These are phyloP conservation scores for Conus ventricosus DNA, from an alignment of 1,140 invertebrate genomes.

Conservation along the genomic window DNA sequence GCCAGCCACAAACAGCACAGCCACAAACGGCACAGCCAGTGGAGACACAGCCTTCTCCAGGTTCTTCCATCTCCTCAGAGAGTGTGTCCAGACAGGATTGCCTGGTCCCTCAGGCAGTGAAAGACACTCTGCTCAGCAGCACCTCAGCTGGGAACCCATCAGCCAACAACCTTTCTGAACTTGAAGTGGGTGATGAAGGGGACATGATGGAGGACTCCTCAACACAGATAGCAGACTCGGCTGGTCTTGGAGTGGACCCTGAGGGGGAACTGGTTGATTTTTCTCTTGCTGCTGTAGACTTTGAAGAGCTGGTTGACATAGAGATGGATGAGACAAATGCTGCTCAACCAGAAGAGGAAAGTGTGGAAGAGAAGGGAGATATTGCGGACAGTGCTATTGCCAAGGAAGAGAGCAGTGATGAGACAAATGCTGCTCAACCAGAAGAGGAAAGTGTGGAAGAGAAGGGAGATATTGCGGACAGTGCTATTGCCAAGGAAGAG, in stretches of 20 bases:
- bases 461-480: not conserved
- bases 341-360: not conserved
- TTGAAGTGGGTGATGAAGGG: not conserved
- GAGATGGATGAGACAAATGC: not conserved
- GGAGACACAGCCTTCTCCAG: constrained; percentile 9
- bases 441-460: not conserved
- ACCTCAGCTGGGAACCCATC: constrained; percentile 2
- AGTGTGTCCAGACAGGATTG: not conserved
- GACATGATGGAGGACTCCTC: not conserved
- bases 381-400: constrained; percentile 11
- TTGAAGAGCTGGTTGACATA: constrained; percentile 28
- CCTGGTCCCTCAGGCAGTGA: constrained; percentile 26
- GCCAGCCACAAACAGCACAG: not conserved
- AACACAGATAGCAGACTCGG: constrained; percentile 15
- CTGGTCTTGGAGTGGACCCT: constrained; percentile 27
- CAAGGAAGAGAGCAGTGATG: not conserved
- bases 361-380: not conserved
- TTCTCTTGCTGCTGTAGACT: constrained; percentile 26
- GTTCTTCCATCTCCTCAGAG: constrained; percentile 10
- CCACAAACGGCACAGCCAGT: not conserved
- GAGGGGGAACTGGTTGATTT: constrained; percentile 33
- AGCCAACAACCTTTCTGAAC: not conserved
- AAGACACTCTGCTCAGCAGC: constrained; percentile 31
- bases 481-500: not conserved
- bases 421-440: not conserved